These are phyloP conservation scores for Sussaba pulchella DNA, from an alignment of 2,888 invertebrate genomes.

Conservation along the genomic window DNA sequence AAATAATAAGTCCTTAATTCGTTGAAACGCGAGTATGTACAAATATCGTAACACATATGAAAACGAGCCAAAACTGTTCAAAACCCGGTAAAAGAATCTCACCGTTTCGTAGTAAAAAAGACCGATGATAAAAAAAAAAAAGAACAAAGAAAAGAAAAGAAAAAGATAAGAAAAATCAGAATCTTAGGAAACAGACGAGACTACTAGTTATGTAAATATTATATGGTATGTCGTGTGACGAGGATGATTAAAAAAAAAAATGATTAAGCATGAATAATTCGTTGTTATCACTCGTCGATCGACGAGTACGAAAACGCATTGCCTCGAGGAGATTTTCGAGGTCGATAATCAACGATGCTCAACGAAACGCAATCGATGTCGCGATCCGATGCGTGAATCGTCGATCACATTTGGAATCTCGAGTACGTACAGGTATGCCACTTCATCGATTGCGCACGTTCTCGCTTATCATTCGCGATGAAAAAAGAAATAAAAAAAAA, in stretches of 20 bases:
- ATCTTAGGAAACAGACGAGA: conserved; percentile 14
- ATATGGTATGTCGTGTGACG: conserved; percentile 44
- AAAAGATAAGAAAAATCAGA: conserved; percentile 12
- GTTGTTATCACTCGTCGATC: conserved; percentile 5
- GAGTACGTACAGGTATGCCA: conserved; percentile 50
- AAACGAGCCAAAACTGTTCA: conserved; percentile 41
- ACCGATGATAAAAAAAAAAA: neutral
- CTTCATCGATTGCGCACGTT: neutral
- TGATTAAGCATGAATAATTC: conserved; percentile 30
- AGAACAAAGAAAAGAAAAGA: neutral
- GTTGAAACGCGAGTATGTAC: conserved; percentile 50
- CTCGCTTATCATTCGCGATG: conserved; percentile 39
- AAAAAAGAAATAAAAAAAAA: neutral
- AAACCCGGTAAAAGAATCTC: too few relatives aligned
- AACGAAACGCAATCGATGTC: conserved; percentile 15
- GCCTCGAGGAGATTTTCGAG: conserved; percentile 1
- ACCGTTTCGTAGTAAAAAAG: too few relatives aligned
- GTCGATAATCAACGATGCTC: neutral
- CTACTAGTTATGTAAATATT: conserved; percentile 59
- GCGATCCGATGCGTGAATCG: conserved; percentile 37
- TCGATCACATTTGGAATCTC: conserved; percentile 25
- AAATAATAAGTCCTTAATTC: conserved; percentile 21
- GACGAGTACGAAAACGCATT: neutral
- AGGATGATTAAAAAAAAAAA: conserved; percentile 57
- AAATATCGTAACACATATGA: conserved; percentile 45